phyloP scores from a whole-genome alignment of 2,113 vertebrate species.

The Pomatorhinus ruficollis region DNA sequence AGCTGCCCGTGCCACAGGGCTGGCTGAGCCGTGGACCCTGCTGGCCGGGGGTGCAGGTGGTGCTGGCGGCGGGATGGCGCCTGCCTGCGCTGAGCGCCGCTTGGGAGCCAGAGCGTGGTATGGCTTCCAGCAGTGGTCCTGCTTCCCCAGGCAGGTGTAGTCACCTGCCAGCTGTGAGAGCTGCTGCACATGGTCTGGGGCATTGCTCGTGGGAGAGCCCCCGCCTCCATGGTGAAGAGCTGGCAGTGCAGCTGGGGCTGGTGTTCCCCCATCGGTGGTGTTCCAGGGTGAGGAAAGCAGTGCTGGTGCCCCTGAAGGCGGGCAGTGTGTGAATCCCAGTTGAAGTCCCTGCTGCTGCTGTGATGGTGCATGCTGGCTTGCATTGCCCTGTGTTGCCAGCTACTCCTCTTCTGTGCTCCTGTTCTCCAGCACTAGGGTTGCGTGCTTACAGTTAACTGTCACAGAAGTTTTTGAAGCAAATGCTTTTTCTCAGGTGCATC shows the following conservation, averaged over 20 bases:
- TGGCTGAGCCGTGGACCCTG: rapidly evolving
- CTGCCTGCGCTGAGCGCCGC: rapidly evolving
- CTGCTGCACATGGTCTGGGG: rapidly evolving
- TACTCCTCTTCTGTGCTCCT: neutral
- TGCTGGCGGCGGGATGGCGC: neutral
- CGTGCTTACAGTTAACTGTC: neutral
- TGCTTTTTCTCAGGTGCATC: neutral
- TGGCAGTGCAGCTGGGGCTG: neutral
- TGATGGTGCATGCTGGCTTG: neutral
- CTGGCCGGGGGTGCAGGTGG: neutral
- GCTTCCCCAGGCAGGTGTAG: neutral
- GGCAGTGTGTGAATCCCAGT: rapidly evolving
- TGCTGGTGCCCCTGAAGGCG: rapidly evolving
- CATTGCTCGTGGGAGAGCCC: rapidly evolving
- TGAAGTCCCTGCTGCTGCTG: neutral
- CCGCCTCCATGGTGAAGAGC: rapidly evolving
- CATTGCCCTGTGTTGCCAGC: neutral
- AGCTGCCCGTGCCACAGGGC: neutral
- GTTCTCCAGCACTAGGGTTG: neutral
- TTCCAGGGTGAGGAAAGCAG: neutral
- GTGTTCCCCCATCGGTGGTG: neutral
- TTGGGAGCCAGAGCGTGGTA: rapidly evolving
- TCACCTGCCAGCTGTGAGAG: rapidly evolving
- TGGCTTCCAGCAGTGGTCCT: neutral
- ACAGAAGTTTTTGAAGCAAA: neutral